Base-by-base conservation (phyloP, 2,797 vertebrate species). In the Odontamblyopus lacepedii region DNA sequence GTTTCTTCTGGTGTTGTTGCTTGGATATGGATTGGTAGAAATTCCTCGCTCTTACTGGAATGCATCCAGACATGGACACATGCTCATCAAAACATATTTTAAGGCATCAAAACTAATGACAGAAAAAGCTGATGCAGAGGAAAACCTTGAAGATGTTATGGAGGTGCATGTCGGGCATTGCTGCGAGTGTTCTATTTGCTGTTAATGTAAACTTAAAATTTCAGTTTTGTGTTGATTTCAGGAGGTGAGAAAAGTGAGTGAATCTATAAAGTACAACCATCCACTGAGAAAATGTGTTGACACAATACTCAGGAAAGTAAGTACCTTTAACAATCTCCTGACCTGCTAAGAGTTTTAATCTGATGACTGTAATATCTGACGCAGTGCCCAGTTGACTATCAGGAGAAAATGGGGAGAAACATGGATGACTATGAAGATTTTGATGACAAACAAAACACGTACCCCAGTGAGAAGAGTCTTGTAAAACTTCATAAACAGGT, bases 341-440 rank as follows among this genome's bases (percentile, higher is more conserved):
- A 50, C 13, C 15, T 51, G 26, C 11, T 26, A 51, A 50, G 15
- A 27, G 2, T 44, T 44, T 13, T 64, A 66, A n/a, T 44, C n/a
- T 64, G 12, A 68, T 56, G 15, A 23, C 53, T 6, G 6, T 30
- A 12, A 5, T 11, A 32, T n/a, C 53, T 57, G 38, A 66, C 66
- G 15, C 75, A 98, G 98, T 99, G 98, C 56, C 98, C 97, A 6
- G 73, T 94, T 79, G 98, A 98, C 13, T 98, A 98, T 88, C 97
- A 99, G 76, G 97, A 98, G 91, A 98, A 97, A 93, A 97, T 98
- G 97, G 96, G 97, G 67, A 92, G 97, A 68, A 99, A 98, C 89
- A 98, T 98, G 96, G 98, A 99, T 48, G 97, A 98, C 88, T 98
- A 97, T 80, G 97, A 99, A 93, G 98, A 99, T 91, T 99, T 97